Base-by-base conservation (phyloP, 2,113 vertebrate species). In the Tyto alba region DNA sequence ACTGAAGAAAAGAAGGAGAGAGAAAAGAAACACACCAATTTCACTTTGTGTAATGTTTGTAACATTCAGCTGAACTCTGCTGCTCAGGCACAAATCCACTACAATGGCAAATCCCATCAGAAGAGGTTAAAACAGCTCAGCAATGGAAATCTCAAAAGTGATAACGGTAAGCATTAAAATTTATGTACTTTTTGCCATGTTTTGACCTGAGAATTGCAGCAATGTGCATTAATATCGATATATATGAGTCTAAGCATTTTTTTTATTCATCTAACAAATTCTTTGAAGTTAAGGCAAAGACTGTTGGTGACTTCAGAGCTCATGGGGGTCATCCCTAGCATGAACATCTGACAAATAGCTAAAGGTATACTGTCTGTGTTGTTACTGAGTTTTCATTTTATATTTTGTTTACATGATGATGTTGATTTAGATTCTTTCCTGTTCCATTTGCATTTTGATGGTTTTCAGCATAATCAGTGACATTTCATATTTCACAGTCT, bases 31-130 rank as follows among this genome's bases (percentile, higher is more conserved):
- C 97, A 97, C 12, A 40, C 78, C 71, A 98, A 90, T 88, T 98
- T 98, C 86, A 98, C 98, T 56, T 76, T 98, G 88, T 98, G 98
- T 73, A 96, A 38, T 5, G 98, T 98, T 47, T 98, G 98, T 85
- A 98, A 98, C 95, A 98, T 98, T 90, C 98, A 98, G 77, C 96
- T 98, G 64, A 98, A 98, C 75, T 98, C 98, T 3, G 92, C 97
- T 16, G 97, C 98, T 72, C 98, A 98, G 92, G 98, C 98, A 69
- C 98, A 98, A 93, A 98, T 98, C 88, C 98, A 98, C 94, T 98
- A 98, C 85, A 98, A 98, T 1, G 98, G 98, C 74, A 98, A 98
- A 91, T 98, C 98, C 45, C 98, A 98, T 88, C 98, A 98, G 80
- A 98, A 98, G 93, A 97, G 98, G 86, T 55, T 98, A 56, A 98